Conservation (phyloP, 2,797 vertebrate genomes). For the Valencia hispanica region DNA sequence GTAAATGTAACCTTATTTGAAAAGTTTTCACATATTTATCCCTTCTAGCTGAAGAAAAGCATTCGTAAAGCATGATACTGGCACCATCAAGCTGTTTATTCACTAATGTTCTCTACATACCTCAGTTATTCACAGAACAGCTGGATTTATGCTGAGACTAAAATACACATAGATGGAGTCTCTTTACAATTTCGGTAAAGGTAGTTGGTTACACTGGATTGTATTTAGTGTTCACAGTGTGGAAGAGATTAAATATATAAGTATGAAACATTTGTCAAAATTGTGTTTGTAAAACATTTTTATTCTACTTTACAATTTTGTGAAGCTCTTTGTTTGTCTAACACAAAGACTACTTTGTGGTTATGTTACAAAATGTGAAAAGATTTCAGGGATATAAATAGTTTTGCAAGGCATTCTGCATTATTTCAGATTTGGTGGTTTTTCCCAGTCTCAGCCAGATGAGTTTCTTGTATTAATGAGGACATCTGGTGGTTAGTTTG, state of each 20-base stretch:
- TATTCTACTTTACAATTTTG: background rate
- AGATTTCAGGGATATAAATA: background rate
- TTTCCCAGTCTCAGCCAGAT: background rate
- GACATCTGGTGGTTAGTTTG: constrained; percentile 48
- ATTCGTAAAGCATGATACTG: background rate
- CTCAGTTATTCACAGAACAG: background rate
- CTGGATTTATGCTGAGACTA: background rate
- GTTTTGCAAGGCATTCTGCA: background rate
- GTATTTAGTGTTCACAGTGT: background rate
- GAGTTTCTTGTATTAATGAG: background rate
- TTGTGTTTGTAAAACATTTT: background rate
- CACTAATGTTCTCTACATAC: background rate
- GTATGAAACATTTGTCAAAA: background rate
- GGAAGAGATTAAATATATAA: background rate
- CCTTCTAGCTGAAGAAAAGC: background rate
- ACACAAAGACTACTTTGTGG: background rate
- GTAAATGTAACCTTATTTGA: background rate
- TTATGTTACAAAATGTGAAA: background rate
- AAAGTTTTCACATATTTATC: background rate
- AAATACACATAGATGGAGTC: background rate
- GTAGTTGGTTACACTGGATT: background rate
- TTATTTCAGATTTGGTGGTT: background rate
- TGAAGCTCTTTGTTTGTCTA: background rate
- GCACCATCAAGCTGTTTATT: background rate
- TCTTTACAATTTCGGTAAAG: background rate